Conservation (phyloP, 2,113 vertebrate genomes). For the Eonycteris spelaea region DNA sequence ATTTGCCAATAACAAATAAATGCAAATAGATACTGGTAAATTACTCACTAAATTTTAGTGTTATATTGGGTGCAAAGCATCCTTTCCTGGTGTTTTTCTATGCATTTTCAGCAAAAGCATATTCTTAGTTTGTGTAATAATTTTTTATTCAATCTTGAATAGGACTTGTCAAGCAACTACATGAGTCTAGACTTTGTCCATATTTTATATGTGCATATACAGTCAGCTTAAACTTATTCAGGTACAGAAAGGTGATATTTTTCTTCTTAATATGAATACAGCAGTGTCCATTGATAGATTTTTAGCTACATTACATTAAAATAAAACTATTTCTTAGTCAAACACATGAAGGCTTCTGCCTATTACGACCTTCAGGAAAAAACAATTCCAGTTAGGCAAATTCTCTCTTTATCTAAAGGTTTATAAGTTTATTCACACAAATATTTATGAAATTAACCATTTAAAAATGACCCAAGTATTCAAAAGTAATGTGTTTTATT, state of each 20-base stretch:
- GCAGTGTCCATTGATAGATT: background rate
- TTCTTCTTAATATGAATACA: background rate
- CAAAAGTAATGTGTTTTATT: background rate
- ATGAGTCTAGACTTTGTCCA: background rate
- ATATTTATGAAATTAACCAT: background rate
- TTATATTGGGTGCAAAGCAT: background rate
- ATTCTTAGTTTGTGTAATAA: background rate
- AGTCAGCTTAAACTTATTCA: background rate
- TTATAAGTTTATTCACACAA: background rate
- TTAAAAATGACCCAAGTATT: background rate
- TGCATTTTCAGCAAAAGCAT: background rate
- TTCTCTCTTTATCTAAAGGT: background rate
- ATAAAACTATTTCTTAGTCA: constrained; percentile 21
- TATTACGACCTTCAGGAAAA: background rate
- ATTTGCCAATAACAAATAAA: constrained; percentile 53
- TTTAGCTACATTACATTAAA: constrained; percentile 61
- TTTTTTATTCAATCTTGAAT: background rate
- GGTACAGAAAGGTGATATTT: constrained; percentile 2
- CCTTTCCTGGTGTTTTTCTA: constrained; percentile 12
- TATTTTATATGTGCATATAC: constrained; percentile 1
- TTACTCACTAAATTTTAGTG: background rate
- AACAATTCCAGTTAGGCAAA: background rate
- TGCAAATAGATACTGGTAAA: background rate
- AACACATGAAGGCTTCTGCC: background rate
- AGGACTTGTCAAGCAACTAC: constrained; percentile 19